Conservation (phyloP, 2,797 vertebrate genomes). For the Sebastes taczanowskii region DNA sequence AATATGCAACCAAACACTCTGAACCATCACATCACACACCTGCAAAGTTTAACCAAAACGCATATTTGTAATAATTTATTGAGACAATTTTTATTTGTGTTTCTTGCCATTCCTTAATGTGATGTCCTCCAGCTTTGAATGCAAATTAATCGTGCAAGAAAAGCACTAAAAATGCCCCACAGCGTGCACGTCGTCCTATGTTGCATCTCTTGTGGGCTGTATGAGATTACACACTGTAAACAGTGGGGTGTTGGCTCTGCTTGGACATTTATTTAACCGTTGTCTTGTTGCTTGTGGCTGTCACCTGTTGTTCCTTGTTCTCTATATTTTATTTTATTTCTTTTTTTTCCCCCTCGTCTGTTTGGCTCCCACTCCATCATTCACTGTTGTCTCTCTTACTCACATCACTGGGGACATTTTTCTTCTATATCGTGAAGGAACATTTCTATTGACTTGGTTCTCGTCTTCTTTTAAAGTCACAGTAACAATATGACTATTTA, state of each 20-base stretch:
- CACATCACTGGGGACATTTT: not conserved
- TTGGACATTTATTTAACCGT: not conserved
- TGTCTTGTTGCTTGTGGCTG: not conserved
- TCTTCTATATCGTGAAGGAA: not conserved
- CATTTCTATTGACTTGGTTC: not conserved
- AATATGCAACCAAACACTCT: not conserved
- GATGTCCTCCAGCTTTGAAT: not conserved
- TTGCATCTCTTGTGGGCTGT: not conserved
- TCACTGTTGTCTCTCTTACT: not conserved
- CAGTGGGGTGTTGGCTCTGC: not conserved
- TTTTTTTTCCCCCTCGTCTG: not conserved
- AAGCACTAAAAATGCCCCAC: not conserved
- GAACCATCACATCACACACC: not conserved
- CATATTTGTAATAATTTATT: not conserved
- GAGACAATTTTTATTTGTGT: not conserved
- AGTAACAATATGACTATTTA: not conserved
- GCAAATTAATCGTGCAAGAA: not conserved
- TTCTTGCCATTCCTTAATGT: not conserved
- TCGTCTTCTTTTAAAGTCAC: not conserved
- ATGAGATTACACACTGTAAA: not conserved
- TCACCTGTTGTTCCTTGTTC: conserved; percentile 15
- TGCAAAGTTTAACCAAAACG: not conserved
- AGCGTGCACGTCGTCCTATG: not conserved
- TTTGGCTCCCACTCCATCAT: not conserved
- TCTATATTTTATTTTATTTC: not conserved